These are phyloP conservation scores for Leucopsar rothschildi DNA, from an alignment of 2,113 vertebrate species.

Conservation along the genomic window DNA sequence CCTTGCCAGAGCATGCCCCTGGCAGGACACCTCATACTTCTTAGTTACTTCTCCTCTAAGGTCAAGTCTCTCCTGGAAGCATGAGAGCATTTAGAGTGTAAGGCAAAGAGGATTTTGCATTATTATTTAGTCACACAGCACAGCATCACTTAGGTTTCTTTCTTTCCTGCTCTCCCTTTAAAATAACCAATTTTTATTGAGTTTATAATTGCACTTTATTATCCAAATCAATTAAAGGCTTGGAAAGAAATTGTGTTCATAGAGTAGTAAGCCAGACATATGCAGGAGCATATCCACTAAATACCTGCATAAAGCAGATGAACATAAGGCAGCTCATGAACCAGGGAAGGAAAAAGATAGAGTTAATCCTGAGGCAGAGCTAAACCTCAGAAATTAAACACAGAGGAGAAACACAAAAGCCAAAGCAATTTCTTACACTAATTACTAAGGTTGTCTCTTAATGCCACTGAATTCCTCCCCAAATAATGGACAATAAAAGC, in stretches of 20 bases:
- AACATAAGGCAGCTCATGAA: neutral
- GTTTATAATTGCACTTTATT: conserved; percentile 49
- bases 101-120: neutral
- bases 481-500: neutral
- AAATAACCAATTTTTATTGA: conserved; percentile 36
- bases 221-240: conserved; percentile 47
- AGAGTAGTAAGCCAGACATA: neutral
- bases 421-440: conserved; percentile 1
- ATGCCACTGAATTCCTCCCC: neutral
- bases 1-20: neutral
- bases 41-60: neutral
- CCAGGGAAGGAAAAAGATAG: neutral
- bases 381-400: neutral
- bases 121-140: neutral
- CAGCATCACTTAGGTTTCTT: neutral
- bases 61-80: neutral
- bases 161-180: neutral
- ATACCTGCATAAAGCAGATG: neutral
- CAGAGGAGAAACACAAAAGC: neutral
- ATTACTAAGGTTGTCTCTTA: neutral
- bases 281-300: conserved; percentile 20
- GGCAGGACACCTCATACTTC: neutral
- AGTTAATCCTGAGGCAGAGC: neutral
- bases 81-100: neutral
- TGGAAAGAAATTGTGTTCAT: neutral